Evolutionary conservation across 2,888 invertebrate species (phyloP).

Genomic region (Nymphalis urticae): DNA sequence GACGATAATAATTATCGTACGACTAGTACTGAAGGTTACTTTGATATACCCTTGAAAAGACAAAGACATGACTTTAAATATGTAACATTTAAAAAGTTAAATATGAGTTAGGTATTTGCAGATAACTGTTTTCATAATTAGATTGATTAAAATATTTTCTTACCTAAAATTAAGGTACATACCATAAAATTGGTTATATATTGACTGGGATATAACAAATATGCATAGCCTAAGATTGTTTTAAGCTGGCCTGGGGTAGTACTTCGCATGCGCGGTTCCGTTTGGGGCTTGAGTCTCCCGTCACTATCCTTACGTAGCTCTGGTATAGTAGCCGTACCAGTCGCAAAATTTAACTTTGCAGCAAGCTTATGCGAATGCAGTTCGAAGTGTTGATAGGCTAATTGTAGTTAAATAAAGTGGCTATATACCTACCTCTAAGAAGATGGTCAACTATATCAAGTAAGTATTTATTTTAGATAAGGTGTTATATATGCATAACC

Average conservation of each 20-base stretch:
- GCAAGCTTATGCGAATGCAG: neutral
- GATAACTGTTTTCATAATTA: no score
- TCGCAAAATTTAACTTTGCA: neutral
- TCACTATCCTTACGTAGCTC: constrained; percentile 20
- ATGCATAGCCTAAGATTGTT: constrained; percentile 1
- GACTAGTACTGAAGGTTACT: no score
- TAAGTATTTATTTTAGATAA: neutral
- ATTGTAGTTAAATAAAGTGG: neutral
- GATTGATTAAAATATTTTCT: no score
- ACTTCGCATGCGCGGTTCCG: constrained; percentile 40
- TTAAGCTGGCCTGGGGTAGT: constrained; percentile 8
- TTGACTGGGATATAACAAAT: constrained; percentile 2
- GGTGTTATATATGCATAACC: no score
- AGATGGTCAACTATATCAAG: neutral
- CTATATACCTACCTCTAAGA: neutral
- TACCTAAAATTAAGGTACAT: no score
- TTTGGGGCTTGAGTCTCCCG: constrained; percentile 30
- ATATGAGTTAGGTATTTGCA: no score
- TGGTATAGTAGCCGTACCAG: constrained; percentile 3
- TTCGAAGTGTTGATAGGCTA: neutral
- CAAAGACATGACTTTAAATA: no score
- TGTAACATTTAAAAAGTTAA: no score
- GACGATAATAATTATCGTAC: no score
- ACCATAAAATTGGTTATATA: neutral
- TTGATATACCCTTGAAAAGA: no score